Conservation (phyloP, 2,113 vertebrate species). For the Anhinga anhinga region DNA sequence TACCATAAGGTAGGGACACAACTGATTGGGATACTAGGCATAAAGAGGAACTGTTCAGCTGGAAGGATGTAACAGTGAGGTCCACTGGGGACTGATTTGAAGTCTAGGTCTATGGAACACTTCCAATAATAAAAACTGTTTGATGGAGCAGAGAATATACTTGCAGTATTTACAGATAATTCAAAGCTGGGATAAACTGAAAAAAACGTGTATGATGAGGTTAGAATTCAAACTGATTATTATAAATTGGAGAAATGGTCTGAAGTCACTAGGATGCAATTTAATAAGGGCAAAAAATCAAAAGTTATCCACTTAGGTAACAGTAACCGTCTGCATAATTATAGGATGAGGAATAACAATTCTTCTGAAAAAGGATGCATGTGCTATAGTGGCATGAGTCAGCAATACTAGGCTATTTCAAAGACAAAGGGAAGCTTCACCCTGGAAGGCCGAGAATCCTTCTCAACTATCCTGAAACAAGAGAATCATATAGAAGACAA, state of each 20-base stretch:
- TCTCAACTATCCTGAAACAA: background rate
- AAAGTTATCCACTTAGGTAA: slow-evolving; percentile 26
- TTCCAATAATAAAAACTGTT: background rate
- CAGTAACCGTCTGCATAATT: background rate
- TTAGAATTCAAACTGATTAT: slow-evolving; percentile 4
- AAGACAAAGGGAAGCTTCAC: slow-evolving; percentile 9
- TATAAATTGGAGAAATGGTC: slow-evolving; percentile 15
- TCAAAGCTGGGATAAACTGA: background rate
- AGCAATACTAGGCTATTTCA: background rate
- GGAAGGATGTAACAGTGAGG: background rate
- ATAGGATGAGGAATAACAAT: slow-evolving; percentile 1
- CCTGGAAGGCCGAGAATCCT: background rate
- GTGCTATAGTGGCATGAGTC: background rate
- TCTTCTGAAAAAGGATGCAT: background rate
- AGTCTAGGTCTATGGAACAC: background rate
- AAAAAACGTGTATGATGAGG: background rate
- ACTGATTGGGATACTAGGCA: background rate
- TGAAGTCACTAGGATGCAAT: background rate
- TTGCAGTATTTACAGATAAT: background rate
- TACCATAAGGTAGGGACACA: background rate
- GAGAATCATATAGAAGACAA: background rate
- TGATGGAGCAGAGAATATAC: background rate
- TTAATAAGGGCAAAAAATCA: slow-evolving; percentile 18
- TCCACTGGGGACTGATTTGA: background rate
- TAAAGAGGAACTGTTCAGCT: slow-evolving; percentile 1